Percentiles rank a stretch among this genome's conserved stretches.
These are phyloP conservation scores for Varroa destructor DNA, from an alignment of 1,140 invertebrate species.

Conservation along the genomic window DNA sequence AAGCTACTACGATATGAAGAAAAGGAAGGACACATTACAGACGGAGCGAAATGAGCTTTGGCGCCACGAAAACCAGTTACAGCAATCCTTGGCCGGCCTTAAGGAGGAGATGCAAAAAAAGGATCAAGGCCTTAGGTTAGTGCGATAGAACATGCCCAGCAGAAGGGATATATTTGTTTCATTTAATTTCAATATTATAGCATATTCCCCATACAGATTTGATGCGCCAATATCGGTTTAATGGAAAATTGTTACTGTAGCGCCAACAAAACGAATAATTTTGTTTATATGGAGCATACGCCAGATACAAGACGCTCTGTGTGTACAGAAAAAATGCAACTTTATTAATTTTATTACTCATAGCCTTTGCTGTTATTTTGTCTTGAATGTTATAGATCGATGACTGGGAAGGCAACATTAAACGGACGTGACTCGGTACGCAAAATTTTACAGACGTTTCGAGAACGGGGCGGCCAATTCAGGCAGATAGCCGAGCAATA, in stretches of 20 bases:
- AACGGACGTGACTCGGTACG: conserved; percentile 90
- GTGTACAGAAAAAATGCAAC: too few species aligned
- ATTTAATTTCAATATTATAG: too few species aligned
- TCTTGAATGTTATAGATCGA: conserved; percentile 1
- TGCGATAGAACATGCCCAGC: too few species aligned
- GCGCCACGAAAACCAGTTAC: conserved; percentile 86
- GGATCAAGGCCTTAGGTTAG: conserved; percentile 71
- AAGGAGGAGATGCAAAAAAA: conserved; percentile 91
- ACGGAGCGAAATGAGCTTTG: conserved; percentile 81
- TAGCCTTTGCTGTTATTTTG: too few species aligned
- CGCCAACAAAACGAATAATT: too few species aligned
- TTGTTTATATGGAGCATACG: too few species aligned
- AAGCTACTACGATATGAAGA: conserved; percentile 86
- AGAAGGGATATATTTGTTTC: too few species aligned
- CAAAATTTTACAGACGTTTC: conserved; percentile 83
- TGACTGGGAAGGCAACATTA: conserved; percentile 56
- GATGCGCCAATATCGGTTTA: too few species aligned
- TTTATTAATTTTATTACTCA: too few species aligned
- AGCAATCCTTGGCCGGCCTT: conserved; percentile 71
- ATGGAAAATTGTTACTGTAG: too few species aligned
- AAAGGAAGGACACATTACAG: conserved; percentile 80
- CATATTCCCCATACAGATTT: too few species aligned
- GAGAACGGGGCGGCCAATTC: conserved; percentile 56
- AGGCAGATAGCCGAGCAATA: conserved; percentile 73
- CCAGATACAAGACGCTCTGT: too few species aligned